Base-by-base conservation (phyloP, 2,113 vertebrate genomes). In the Paraplagusia blochii region DNA sequence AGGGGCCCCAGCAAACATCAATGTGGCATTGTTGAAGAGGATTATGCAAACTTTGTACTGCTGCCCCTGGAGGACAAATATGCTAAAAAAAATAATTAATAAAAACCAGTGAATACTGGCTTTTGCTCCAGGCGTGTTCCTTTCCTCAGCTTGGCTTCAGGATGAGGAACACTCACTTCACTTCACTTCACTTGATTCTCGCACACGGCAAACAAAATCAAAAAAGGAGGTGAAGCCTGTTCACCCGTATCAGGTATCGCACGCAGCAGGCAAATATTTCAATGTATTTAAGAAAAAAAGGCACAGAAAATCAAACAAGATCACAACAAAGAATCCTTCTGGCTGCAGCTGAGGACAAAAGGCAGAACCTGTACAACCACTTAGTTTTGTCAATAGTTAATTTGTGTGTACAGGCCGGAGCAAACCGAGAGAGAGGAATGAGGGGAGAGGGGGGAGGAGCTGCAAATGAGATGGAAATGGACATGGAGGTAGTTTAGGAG, bases 61-160 rank as follows among this genome's bases (percentile, higher is more conserved):
- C 22, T 6, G 22, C 22, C 22, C 6, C 22, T 29, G 22, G 6
- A 4, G 22, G 22, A 29, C 22, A 29, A 29, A 29, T 29, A 29
- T 4, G 2, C 22, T 29, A 29, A 29, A 29, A 29, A 29, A 29
- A 29, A 29, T 29, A 29, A 29, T 4, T 29, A 29, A 29, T 4
- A 29, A 29, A 29, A 17, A 15, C 16, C 6, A 4, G 12, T 18
- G 8, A 22, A 44, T 11, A 1, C n/a, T 18, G 13, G 5, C 14
- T 52, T 16, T 17, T 1, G 47, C 63, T 63, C 11, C 46, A 19
- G 53, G 58, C 19, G 1, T 63, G 58, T 67, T 63, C 53, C n/a
- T 34, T 33, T 63, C 47, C n/a, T 34, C 18, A 10, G 5, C 19
- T 43, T 4, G 16, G 10, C 11, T 40, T 56, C 15, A 46, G 6